phyloP scores from a whole-genome alignment of 30 jellyfish, hydroid and myxozoan genomes.

The Phacellophora camtschatica region DNA sequence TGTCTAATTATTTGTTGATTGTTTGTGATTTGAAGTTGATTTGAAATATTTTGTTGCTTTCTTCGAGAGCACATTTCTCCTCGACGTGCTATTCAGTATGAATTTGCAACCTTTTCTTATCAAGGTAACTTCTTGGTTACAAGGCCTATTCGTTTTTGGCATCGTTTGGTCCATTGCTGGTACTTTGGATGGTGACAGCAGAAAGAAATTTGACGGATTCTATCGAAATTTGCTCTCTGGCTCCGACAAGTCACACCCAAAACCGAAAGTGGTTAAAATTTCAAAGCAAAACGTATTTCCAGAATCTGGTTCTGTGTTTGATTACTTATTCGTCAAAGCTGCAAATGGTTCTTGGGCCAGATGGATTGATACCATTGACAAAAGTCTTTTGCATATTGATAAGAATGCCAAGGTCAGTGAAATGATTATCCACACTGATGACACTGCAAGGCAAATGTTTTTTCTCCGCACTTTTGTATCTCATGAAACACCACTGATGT shows the following conservation, averaged over 20 bases:
- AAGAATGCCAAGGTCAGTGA: slow-evolving; percentile 94
- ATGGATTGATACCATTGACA: slow-evolving; percentile 90
- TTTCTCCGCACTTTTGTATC: slow-evolving; percentile 76
- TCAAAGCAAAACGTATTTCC: slow-evolving; percentile 93
- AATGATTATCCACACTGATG: slow-evolving; percentile 91
- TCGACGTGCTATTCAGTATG: no score
- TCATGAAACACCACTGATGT: slow-evolving; percentile 91
- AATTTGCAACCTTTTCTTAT: neutral
- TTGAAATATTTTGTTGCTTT: no score
- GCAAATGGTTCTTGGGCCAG: slow-evolving; percentile 97
- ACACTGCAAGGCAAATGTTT: slow-evolving; percentile 88
- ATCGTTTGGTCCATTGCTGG: slow-evolving; percentile 98
- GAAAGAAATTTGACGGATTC: slow-evolving; percentile 82
- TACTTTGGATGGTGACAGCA: slow-evolving; percentile 80
- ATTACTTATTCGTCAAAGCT: slow-evolving; percentile 77
- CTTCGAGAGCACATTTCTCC: no score
- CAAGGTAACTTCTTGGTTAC: slow-evolving; percentile 92
- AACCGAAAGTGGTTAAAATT: slow-evolving; percentile 82
- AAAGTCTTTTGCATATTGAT: slow-evolving; percentile 67
- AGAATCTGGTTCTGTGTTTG: slow-evolving; percentile 89
- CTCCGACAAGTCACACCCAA: slow-evolving; percentile 75
- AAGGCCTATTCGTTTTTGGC: slow-evolving; percentile 76
- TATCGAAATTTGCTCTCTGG: slow-evolving; percentile 81
- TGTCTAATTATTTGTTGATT: no score
- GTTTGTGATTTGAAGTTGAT: no score